A percentile compares a stretch with the other conserved stretches of the same genome.
These are phyloP conservation scores for Chesias legatella DNA, from an alignment of 2,888 invertebrate genomes.

Conservation along the genomic window DNA sequence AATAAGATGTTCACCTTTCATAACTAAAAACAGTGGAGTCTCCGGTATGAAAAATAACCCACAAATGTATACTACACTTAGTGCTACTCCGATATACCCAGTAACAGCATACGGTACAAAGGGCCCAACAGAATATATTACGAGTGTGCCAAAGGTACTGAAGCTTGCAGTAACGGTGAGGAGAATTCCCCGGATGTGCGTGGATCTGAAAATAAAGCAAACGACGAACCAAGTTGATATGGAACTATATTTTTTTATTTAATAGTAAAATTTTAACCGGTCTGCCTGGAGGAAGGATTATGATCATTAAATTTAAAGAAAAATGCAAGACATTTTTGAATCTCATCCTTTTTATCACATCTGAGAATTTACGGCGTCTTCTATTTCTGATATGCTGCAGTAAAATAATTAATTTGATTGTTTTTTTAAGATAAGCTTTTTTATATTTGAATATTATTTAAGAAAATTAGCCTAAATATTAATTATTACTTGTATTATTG, in stretches of 20 bases:
- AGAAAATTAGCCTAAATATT: no score
- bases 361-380: no score
- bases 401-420: no score
- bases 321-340: no score
- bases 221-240: no score
- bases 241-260: no score
- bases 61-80: slow-evolving; percentile 27
- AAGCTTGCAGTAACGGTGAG: slow-evolving; percentile 38
- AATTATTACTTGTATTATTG: no score
- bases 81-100: slow-evolving; percentile 31
- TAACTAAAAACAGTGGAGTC: slow-evolving; percentile 41
- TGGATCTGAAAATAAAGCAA: slow-evolving; percentile 39
- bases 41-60: slow-evolving; percentile 40
- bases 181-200: slow-evolving; percentile 43
- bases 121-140: slow-evolving; percentile 37
- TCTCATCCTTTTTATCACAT: no score
- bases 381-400: no score
- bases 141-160: slow-evolving; percentile 34
- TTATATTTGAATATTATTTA: no score
- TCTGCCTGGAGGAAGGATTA: background rate
- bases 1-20: slow-evolving; percentile 34
- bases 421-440: no score
- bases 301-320: background rate
- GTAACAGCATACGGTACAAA: slow-evolving; percentile 34
- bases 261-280: background rate